These are phyloP conservation scores for Hycleus cichorii DNA, from an alignment of 1,140 invertebrate genomes.

Conservation along the genomic window DNA sequence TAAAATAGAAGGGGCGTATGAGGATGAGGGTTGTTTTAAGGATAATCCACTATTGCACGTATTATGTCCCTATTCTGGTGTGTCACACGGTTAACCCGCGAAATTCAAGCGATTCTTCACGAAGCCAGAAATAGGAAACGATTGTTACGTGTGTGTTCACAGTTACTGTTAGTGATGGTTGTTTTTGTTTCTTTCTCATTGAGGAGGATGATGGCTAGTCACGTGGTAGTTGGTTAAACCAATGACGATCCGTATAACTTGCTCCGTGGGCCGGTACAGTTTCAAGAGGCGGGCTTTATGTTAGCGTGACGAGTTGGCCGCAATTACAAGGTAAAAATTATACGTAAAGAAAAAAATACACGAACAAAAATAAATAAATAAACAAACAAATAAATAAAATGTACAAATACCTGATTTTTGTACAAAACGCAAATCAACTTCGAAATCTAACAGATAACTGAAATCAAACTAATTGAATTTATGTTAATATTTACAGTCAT, in stretches of 20 bases:
- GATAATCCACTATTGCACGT: constrained; percentile 1
- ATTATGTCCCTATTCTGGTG: neutral
- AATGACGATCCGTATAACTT: constrained; percentile 29
- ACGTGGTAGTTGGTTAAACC: constrained; percentile 32
- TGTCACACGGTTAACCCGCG: constrained; percentile 17
- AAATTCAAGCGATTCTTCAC: constrained; percentile 26
- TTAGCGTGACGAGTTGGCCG: constrained; percentile 35
- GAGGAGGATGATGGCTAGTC: constrained; percentile 40
- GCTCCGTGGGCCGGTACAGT: constrained; percentile 22
- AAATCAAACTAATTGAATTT: no score
- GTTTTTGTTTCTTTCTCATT: constrained; percentile 43
- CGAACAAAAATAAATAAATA: constrained; percentile 2
- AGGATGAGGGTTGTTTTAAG: no score
- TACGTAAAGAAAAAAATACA: constrained; percentile 26
- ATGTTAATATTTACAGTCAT: no score
- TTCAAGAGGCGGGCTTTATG: constrained; percentile 31
- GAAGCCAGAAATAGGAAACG: constrained; percentile 38
- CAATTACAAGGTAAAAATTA: constrained; percentile 39
- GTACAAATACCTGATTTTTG: no score
- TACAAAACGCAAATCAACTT: no score
- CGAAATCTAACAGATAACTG: no score
- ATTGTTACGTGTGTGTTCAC: constrained; percentile 40
- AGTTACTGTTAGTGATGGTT: constrained; percentile 41
- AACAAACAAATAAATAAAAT: no score
- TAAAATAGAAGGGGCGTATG: no score